Conservation (phyloP, 2,113 vertebrate species). For the Meriones unguiculatus region DNA sequence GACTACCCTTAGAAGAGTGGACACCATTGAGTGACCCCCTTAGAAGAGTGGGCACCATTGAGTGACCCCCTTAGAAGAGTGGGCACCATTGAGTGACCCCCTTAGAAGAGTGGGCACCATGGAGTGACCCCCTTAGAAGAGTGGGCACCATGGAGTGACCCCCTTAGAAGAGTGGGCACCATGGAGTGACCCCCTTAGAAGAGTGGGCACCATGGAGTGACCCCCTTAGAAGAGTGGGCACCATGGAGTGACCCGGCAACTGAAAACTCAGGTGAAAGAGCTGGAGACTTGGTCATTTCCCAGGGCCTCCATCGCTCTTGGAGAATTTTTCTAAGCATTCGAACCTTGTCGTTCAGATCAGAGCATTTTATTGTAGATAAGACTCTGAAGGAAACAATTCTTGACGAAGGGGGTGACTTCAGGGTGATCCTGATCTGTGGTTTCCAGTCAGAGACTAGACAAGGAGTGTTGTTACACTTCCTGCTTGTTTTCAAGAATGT, state of each 20-base stretch:
- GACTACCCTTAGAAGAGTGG: conserved; percentile 28
- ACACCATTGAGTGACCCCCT: too few species aligned
- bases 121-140: too few species aligned
- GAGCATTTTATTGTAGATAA: neutral
- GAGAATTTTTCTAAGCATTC: conserved; percentile 24
- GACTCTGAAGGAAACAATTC: neutral
- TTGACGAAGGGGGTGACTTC: neutral
- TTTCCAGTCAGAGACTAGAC: conserved; percentile 13
- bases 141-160: too few species aligned
- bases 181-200: too few species aligned
- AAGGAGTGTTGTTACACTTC: neutral
- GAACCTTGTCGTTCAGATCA: neutral
- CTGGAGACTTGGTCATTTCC: neutral
- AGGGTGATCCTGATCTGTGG: neutral
- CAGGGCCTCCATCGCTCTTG: conserved; percentile 9
- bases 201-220: too few species aligned
- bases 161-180: too few species aligned
- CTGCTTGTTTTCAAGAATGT: neutral
- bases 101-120: too few species aligned
- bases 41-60: too few species aligned
- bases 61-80: too few species aligned
- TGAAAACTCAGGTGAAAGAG: conserved; percentile 23
- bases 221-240: conserved; percentile 31
- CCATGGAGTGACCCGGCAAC: too few species aligned
- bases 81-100: too few species aligned